These are phyloP conservation scores for Drosophila pallidifrons DNA, from an alignment of 1,140 invertebrate species.

Conservation along the genomic window DNA sequence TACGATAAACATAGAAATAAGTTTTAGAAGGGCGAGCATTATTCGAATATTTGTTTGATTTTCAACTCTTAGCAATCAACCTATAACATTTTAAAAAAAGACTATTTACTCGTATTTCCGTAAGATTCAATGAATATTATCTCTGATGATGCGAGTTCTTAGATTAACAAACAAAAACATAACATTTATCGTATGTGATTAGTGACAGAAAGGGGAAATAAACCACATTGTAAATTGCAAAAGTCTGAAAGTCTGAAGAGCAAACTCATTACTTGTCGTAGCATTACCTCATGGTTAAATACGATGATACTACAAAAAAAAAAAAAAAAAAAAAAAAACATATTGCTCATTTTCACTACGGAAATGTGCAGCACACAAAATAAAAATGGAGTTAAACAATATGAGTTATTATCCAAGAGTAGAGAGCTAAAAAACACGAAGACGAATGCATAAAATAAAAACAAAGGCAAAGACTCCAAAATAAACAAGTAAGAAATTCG, in stretches of 20 bases:
- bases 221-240: slow-evolving; percentile 62
- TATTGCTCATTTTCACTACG: slow-evolving; percentile 33
- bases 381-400: slow-evolving; percentile 45
- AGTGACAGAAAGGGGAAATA: slow-evolving; percentile 37
- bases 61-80: neutral
- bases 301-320: slow-evolving; percentile 28
- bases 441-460: slow-evolving; percentile 38
- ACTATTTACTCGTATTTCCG: neutral
- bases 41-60: neutral
- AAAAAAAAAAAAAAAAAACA: neutral
- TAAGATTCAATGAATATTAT: neutral
- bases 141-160: slow-evolving; percentile 12
- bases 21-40: neutral
- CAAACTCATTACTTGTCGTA: slow-evolving; percentile 49
- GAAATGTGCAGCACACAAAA: slow-evolving; percentile 40
- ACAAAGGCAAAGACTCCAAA: slow-evolving; percentile 25
- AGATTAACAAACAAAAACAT: slow-evolving; percentile 23
- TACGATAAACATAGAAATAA: too few species aligned
- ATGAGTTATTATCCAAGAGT: slow-evolving; percentile 62
- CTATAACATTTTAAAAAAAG: slow-evolving; percentile 7
- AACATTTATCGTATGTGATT: neutral
- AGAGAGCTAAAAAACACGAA: slow-evolving; percentile 15
- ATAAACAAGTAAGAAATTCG: slow-evolving; percentile 6
- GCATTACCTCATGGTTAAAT: slow-evolving; percentile 50
- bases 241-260: slow-evolving; percentile 41